Base-by-base conservation (phyloP, 1,140 invertebrate genomes). In the Temnothorax nylanderi region DNA sequence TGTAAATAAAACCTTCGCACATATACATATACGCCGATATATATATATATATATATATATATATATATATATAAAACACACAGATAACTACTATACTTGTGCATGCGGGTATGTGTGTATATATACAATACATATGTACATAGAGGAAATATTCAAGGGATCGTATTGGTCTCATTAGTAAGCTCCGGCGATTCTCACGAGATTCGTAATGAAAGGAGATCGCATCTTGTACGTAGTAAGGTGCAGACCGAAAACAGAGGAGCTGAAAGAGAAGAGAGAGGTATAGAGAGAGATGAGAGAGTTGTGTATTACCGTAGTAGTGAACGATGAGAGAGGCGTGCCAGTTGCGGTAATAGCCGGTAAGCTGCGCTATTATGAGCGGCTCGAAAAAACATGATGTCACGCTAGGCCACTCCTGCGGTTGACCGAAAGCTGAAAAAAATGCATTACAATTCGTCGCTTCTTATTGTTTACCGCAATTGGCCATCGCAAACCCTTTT, bases 271-370 rank as follows among this genome's bases (percentile, higher is more conserved):
- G 13, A 58, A 56, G 32, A 71, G n/a, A 51, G 41, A 64, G 21
- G 34, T 69, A 58, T 3, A 51, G 26, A 64, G 13, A 56, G 60
- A 16, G n/a, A 56, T 11, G 26, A 74, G 7, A 3, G 26, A 67
- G 7, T 13, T 62, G 74, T 74, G 56, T 80, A 85, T 89, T 82
- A 91, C 69, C 81, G 75, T 64, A 91, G 72, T 90, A 77, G 92
- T 90, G 89, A 93, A 92, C 91, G 92, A 93, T 93, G 92, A 93
- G 89, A 92, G 91, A 87, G 92, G 92, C 91, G 92, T 93, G 91
- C 90, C 90, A 65, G 86, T 87, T 77, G 85, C 87, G 89, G 90
- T 93, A 93, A 93, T 93, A 93, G 90, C 91, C 82, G 92, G 92
- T 93, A 93, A 93, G 90, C 91, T 92, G 90, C 78, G 91, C 90